Conservation (phyloP, 2,113 vertebrate genomes). For the Artemisiospiza belli region DNA sequence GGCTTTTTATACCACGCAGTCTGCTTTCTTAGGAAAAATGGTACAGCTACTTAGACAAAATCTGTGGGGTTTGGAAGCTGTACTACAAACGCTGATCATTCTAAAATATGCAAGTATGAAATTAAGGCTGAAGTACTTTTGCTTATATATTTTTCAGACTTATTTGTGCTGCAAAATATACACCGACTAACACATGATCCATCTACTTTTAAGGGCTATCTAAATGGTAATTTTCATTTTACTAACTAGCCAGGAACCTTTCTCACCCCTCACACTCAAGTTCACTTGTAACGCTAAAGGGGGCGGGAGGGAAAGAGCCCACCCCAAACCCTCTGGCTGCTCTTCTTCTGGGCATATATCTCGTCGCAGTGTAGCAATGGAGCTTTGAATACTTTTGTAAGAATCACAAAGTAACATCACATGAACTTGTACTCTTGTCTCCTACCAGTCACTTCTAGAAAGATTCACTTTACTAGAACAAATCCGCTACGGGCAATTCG, state of each 20-base stretch:
- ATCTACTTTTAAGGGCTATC: slow-evolving; percentile 30
- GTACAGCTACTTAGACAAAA: not conserved
- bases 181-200: not conserved
- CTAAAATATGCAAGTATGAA: not conserved
- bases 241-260: slow-evolving; percentile 3
- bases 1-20: not conserved
- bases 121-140: slow-evolving; percentile 6
- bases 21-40: not conserved
- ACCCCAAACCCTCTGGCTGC: not conserved
- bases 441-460: slow-evolving; percentile 68
- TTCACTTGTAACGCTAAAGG: not conserved
- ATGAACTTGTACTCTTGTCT: slow-evolving; percentile 60
- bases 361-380: not conserved
- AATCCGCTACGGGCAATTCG: slow-evolving; percentile 69
- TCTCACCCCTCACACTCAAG: not conserved
- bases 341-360: not conserved
- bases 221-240: slow-evolving; percentile 43
- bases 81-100: not conserved
- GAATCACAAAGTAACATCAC: slow-evolving; percentile 60
- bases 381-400: slow-evolving; percentile 49
- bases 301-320: not conserved
- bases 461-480: slow-evolving; percentile 71
- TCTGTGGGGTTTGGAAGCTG: not conserved
- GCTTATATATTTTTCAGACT: slow-evolving; percentile 3
- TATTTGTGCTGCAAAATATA: not conserved